A percentile compares a stretch with the other conserved stretches of the same genome.
These are phyloP conservation scores for Phoxinus phoxinus DNA, from an alignment of 2,113 vertebrate species.

Conservation along the genomic window DNA sequence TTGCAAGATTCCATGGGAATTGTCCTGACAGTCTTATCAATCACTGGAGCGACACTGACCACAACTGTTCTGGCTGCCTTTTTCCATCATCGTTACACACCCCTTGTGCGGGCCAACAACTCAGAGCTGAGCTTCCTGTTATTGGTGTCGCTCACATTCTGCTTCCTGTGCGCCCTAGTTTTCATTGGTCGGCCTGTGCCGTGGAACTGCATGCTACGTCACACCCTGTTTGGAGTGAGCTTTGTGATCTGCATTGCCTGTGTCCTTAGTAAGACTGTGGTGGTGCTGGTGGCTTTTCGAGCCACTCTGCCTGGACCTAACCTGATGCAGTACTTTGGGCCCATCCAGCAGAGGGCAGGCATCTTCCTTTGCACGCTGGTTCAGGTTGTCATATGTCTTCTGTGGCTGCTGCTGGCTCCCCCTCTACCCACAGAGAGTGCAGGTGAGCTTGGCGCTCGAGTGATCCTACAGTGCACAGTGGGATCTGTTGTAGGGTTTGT, in stretches of 20 bases:
- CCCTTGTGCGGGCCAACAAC: slow-evolving; percentile 65
- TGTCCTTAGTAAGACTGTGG: slow-evolving; percentile 64
- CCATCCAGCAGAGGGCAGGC: slow-evolving; percentile 60
- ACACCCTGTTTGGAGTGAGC: slow-evolving; percentile 67
- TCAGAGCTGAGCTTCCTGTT: slow-evolving; percentile 67
- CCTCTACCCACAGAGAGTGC: slow-evolving; percentile 59
- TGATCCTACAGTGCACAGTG: slow-evolving; percentile 66
- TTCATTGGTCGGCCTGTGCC: slow-evolving; percentile 61
- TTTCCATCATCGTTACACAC: slow-evolving; percentile 58
- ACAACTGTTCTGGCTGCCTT: slow-evolving; percentile 55
- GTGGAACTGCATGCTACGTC: slow-evolving; percentile 66
- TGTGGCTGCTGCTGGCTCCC: slow-evolving; percentile 62
- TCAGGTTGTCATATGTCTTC: slow-evolving; percentile 66
- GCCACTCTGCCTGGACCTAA: slow-evolving; percentile 59
- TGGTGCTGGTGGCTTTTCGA: slow-evolving; percentile 66
- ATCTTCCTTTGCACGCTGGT: slow-evolving; percentile 63
- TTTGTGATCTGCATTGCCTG: slow-evolving; percentile 69
- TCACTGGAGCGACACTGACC: slow-evolving; percentile 59
- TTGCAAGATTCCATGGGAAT: slow-evolving; percentile 62
- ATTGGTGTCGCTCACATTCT: slow-evolving; percentile 64
- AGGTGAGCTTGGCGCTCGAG: slow-evolving; percentile 57
- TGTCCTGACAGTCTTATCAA: slow-evolving; percentile 57
- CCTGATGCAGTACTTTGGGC: slow-evolving; percentile 64
- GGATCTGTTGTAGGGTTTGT: slow-evolving; percentile 64
- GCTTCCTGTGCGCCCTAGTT: slow-evolving; percentile 62